A percentile compares a stretch with the other conserved stretches of the same genome.
Evolutionary conservation across 1,140 invertebrate genomes (phyloP).

Genomic region (Calliopsis andreniformis): DNA sequence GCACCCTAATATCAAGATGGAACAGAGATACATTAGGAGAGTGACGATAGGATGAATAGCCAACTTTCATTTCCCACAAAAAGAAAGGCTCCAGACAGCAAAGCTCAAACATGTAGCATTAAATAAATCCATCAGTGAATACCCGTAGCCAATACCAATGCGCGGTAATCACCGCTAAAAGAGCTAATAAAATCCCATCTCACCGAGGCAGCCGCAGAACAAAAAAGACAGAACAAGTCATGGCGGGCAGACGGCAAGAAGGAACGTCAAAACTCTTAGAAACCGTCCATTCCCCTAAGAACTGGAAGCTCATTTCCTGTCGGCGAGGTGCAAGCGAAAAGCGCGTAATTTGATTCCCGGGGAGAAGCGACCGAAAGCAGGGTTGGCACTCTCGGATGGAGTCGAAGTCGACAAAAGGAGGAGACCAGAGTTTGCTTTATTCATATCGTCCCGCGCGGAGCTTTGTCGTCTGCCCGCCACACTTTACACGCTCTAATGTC

Average conservation of each 20-base stretch:
- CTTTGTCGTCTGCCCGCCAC: background rate
- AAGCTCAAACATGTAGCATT: too few species aligned
- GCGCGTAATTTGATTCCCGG: conserved; percentile 70
- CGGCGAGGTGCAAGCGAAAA: conserved; percentile 50
- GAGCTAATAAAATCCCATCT: background rate
- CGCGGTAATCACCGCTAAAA: background rate
- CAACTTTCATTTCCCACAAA: too few species aligned
- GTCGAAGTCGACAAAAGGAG: conserved; percentile 41
- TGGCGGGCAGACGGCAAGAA: conserved; percentile 6
- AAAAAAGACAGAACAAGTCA: background rate
- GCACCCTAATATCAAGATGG: too few species aligned
- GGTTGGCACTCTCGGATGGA: background rate
- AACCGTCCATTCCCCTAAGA: conserved; percentile 52
- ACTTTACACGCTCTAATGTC: conserved; percentile 31
- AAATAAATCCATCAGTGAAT: too few species aligned
- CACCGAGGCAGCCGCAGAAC: background rate
- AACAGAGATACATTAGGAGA: too few species aligned
- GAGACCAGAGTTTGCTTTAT: conserved; percentile 26
- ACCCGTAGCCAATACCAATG: too few species aligned
- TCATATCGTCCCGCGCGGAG: background rate
- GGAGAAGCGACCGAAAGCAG: conserved; percentile 62
- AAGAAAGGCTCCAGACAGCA: too few species aligned
- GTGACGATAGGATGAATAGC: too few species aligned
- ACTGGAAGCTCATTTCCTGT: conserved; percentile 71
- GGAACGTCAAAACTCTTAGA: conserved; percentile 41